Percentiles rank a stretch among this genome's conserved stretches.
These are phyloP conservation scores for Synergus laeviventris DNA, from an alignment of 2,888 invertebrate species.

Conservation along the genomic window DNA sequence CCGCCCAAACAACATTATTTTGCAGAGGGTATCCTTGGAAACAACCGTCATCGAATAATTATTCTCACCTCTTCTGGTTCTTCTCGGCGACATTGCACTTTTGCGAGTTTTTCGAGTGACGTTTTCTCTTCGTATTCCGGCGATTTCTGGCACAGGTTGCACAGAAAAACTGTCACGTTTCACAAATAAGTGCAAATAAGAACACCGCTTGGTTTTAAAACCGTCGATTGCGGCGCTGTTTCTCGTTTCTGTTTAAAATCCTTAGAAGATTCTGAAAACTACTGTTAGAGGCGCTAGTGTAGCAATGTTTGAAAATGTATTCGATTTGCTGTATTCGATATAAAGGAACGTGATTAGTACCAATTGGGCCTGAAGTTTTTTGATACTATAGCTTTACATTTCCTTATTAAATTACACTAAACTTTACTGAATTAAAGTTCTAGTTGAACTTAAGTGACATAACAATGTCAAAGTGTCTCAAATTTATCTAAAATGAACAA, in stretches of 20 bases:
- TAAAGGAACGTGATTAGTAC: background rate
- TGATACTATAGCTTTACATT: background rate
- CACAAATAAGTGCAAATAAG: background rate
- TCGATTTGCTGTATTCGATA: no score
- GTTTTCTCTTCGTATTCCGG: constrained; percentile 32
- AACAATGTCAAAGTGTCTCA: background rate
- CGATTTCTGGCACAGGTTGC: constrained; percentile 23
- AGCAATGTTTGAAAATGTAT: constrained; percentile 5
- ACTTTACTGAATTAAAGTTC: no score
- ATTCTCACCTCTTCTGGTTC: constrained; percentile 61
- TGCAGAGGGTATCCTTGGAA: constrained; percentile 1
- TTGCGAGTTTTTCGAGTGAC: background rate
- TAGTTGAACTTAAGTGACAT: no score
- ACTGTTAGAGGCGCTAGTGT: background rate
- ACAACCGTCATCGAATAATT: background rate
- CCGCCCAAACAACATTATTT: constrained; percentile 58
- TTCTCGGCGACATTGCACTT: constrained; percentile 60
- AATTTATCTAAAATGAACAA: background rate
- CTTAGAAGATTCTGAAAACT: background rate
- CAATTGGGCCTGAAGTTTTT: background rate
- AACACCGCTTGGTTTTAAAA: constrained; percentile 45
- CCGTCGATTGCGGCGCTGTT: constrained; percentile 45
- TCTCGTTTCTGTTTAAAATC: constrained; percentile 38
- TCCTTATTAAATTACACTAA: no score
- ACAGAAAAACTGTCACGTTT: constrained; percentile 36